Evolutionary conservation across 2,113 vertebrate genomes (phyloP).

Genomic region (Tetrax tetrax): DNA sequence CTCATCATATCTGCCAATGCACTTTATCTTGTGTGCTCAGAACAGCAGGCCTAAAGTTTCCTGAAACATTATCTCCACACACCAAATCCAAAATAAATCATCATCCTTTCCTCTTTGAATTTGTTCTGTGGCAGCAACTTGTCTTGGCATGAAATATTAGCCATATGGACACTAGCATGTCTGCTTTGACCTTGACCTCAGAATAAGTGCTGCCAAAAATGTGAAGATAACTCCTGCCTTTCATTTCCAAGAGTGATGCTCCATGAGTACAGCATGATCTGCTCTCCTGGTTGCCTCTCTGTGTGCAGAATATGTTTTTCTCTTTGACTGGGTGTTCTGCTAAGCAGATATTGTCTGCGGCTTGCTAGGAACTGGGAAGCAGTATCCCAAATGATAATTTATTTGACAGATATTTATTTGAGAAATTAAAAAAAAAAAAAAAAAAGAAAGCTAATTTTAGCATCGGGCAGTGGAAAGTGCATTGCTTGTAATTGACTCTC

Average conservation of each 20-base stretch:
- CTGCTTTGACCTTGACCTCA: conserved; percentile 65
- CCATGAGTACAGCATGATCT: neutral
- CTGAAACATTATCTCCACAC: neutral
- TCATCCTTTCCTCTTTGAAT: conserved; percentile 35
- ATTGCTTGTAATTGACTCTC: neutral
- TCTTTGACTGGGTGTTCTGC: neutral
- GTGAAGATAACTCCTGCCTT: neutral
- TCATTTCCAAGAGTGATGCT: conserved; percentile 11
- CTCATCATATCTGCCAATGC: neutral
- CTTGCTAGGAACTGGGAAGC: neutral
- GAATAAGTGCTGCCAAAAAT: neutral
- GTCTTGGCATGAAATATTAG: conserved; percentile 51
- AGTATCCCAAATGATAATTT: neutral
- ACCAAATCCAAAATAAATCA: neutral
- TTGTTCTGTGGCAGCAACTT: conserved; percentile 44
- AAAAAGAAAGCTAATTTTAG: neutral
- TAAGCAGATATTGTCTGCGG: neutral
- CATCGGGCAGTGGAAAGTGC: neutral
- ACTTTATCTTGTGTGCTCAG: neutral
- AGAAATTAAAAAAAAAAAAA: neutral
- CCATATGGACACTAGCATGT: conserved; percentile 53
- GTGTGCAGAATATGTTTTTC: neutral
- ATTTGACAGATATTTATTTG: neutral
- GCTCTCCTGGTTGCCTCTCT: neutral
- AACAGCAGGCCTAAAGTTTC: conserved; percentile 14